Evolutionary conservation across 2,113 vertebrate genomes (phyloP).

Genomic region (Megaceryle torquata): DNA sequence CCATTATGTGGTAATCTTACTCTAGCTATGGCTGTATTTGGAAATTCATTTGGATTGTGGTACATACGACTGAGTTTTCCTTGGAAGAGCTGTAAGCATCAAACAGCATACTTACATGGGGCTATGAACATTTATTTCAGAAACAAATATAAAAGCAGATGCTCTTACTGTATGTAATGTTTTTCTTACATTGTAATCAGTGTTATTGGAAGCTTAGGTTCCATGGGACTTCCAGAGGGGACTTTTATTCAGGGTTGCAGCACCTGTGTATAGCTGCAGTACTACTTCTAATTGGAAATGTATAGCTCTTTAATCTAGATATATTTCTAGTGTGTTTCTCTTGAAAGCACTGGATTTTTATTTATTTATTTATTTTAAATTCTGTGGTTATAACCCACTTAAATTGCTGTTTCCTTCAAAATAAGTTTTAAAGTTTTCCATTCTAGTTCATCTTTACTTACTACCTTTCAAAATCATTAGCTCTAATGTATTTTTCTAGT

Average conservation of each 20-base stretch:
- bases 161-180: not conserved
- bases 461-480: not conserved
- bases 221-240: not conserved
- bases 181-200: not conserved
- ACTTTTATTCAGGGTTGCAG: conserved; percentile 23
- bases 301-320: not conserved
- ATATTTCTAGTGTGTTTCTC: not conserved
- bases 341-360: not conserved
- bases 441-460: not conserved
- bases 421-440: not conserved
- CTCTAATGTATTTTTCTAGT: not conserved
- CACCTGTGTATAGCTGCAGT: conserved; percentile 55
- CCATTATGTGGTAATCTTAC: not conserved
- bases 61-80: not conserved
- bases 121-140: not conserved
- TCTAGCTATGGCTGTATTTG: not conserved
- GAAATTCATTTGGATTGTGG: not conserved
- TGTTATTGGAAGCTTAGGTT: not conserved
- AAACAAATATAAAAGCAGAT: conserved; percentile 14
- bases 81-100: not conserved
- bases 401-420: not conserved
- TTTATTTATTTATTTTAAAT: not conserved
- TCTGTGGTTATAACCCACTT: not conserved
- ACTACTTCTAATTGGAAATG: not conserved
- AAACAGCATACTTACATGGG: not conserved